phyloP scores from a whole-genome alignment of 2,113 vertebrate species.

The Notiomystis cincta region DNA sequence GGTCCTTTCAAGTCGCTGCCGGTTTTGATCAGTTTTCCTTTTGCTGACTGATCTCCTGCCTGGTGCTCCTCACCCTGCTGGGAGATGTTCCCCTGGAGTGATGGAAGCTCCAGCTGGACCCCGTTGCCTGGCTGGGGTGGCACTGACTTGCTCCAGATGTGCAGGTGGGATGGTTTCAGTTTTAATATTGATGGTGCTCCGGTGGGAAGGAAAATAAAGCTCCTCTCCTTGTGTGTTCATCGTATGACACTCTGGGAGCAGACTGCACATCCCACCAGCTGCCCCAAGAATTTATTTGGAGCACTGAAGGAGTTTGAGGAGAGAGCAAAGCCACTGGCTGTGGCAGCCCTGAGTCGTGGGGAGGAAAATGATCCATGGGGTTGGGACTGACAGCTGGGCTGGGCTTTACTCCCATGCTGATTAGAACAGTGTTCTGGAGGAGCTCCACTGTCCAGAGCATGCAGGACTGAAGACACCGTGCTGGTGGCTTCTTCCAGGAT shows the following conservation, averaged over 20 bases:
- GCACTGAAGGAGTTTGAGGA: neutral
- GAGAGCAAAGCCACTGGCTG: neutral
- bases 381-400: accelerated
- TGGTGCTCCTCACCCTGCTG: neutral
- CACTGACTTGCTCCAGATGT: neutral
- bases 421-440: neutral
- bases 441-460: neutral
- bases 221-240: neutral
- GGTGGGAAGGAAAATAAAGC: neutral
- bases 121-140: accelerated
- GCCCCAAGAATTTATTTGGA: neutral
- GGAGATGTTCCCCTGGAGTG: neutral
- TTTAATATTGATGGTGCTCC: neutral
- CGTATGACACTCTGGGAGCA: neutral
- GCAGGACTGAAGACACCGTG: neutral
- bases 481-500: neutral
- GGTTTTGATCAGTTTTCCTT: neutral
- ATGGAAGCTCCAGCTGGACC: neutral
- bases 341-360: accelerated
- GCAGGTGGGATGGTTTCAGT: neutral
- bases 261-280: neutral
- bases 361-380: neutral
- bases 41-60: neutral
- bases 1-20: neutral
- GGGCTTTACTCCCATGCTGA: neutral